Conservation (phyloP, 2,797 vertebrate genomes). For the Gymnoscopelus braueri region DNA sequence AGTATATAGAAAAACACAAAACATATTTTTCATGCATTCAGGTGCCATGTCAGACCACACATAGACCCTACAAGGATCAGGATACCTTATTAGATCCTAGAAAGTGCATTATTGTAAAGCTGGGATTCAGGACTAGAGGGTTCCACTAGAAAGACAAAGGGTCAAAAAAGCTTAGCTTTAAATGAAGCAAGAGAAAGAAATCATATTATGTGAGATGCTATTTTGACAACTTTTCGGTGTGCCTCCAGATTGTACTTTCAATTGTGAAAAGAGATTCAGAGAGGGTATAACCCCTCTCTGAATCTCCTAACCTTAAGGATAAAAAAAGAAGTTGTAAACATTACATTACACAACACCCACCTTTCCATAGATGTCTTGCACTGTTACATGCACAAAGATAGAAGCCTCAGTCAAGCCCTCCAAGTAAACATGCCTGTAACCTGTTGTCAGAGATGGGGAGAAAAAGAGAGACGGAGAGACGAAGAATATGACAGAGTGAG, state of each 20-base stretch:
- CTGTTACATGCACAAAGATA: conserved; percentile 95
- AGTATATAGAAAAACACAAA: conserved; percentile 44
- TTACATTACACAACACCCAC: conserved; percentile 67
- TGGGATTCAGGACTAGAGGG: conserved; percentile 99
- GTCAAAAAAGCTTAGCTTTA: conserved; percentile 60
- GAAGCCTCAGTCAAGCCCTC: conserved; percentile 97
- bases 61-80: conserved; percentile 58
- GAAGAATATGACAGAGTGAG: background rate
- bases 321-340: background rate
- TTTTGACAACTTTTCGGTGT: conserved; percentile 26
- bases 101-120: conserved; percentile 99
- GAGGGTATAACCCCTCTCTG: background rate
- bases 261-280: conserved; percentile 10
- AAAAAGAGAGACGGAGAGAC: conserved; percentile 14
- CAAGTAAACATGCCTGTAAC: conserved; percentile 96
- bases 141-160: conserved; percentile 95
- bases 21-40: conserved; percentile 68
- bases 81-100: conserved; percentile 98
- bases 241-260: conserved; percentile 1
- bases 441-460: conserved; percentile 70
- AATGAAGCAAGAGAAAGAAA: conserved; percentile 35
- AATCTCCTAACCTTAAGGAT: background rate
- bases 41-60: conserved; percentile 78
- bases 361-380: conserved; percentile 98
- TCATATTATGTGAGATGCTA: conserved; percentile 20